phyloP scores from a whole-genome alignment of 1,140 invertebrate genomes.

The Mycetomoellerius zeteki region DNA sequence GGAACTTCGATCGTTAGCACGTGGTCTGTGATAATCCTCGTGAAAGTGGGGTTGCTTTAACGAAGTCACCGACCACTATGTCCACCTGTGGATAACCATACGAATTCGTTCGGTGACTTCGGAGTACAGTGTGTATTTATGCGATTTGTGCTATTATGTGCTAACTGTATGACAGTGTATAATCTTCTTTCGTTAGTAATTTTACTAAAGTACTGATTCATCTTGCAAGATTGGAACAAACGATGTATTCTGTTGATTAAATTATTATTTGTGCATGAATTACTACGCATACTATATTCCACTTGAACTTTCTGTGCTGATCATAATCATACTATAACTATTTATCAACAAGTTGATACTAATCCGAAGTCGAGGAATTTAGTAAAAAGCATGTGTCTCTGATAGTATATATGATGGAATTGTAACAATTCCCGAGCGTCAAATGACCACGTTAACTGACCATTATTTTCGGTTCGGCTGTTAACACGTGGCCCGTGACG shows the following conservation, averaged over 20 bases:
- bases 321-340: background rate
- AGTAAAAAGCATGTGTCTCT: background rate
- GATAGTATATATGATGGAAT: background rate
- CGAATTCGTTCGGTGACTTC: constrained; percentile 45
- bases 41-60: constrained; percentile 61
- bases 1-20: constrained; percentile 56
- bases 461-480: constrained; percentile 7
- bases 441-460: constrained; percentile 10
- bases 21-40: constrained; percentile 64
- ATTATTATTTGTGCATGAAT: background rate
- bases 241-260: background rate
- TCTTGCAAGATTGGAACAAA: constrained; percentile 4
- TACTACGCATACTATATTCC: background rate
- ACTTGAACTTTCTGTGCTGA: background rate
- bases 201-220: constrained; percentile 22
- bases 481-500: constrained; percentile 50
- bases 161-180: constrained; percentile 11
- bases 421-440: background rate
- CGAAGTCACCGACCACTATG: constrained; percentile 52
- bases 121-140: constrained; percentile 19
- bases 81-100: constrained; percentile 66
- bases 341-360: background rate
- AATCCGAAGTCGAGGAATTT: background rate
- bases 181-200: background rate
- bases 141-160: constrained; percentile 26